phyloP scores from a whole-genome alignment of 35 echinoderm and acorn worm genomes.

The Patiria miniata region DNA sequence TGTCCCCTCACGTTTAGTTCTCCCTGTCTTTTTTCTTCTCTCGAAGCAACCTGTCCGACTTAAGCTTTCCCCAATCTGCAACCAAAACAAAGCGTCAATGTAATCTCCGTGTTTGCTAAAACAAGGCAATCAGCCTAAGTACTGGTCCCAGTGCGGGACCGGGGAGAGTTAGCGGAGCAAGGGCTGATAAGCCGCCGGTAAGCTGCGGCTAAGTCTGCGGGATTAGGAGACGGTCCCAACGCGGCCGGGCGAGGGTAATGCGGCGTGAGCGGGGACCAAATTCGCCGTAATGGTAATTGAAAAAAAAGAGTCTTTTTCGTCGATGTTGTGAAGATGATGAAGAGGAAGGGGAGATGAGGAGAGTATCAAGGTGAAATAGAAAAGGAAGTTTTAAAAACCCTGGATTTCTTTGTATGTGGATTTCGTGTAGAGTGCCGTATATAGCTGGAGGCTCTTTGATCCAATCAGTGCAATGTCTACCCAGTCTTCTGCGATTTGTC shows the following conservation, averaged over 20 bases:
- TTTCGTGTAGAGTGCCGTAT: no score
- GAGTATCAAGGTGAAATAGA: not conserved
- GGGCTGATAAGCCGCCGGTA: constrained; percentile 19
- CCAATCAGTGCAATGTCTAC: no score
- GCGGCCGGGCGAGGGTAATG: constrained; percentile 14
- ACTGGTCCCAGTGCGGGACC: constrained; percentile 10
- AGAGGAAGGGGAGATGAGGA: constrained; percentile 8
- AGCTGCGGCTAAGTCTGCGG: constrained; percentile 10
- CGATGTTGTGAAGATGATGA: constrained; percentile 16
- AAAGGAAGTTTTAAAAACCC: no score
- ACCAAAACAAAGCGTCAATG: constrained; percentile 25
- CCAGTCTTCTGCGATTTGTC: no score
- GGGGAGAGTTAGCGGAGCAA: constrained; percentile 4
- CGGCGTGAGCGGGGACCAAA: constrained; percentile 19
- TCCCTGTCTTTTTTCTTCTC: not conserved
- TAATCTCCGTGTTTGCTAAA: constrained; percentile 30
- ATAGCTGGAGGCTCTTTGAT: no score
- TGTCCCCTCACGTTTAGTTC: no score
- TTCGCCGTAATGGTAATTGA: constrained; percentile 33
- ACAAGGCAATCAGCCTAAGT: constrained; percentile 30
- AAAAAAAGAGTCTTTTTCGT: not conserved
- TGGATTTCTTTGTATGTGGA: no score
- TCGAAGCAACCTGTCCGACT: constrained; percentile 7
- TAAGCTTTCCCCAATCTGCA: constrained; percentile 18
- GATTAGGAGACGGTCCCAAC: constrained; percentile 19